A percentile compares a stretch with the other conserved stretches of the same genome.
phyloP scores from a whole-genome alignment of 1,140 invertebrate genomes.

The Bombus fervidus region DNA sequence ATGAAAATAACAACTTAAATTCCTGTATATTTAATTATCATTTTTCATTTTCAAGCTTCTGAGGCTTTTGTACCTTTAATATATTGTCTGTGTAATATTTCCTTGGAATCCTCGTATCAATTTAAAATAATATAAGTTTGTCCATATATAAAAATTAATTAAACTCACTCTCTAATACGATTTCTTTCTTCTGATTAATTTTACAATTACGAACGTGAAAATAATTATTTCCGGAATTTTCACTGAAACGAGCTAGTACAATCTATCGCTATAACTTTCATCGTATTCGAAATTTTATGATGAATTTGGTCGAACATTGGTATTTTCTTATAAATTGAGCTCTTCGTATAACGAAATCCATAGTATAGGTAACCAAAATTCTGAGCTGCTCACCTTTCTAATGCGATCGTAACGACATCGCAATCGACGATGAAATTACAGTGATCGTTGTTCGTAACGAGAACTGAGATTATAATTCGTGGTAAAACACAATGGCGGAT shows the following conservation, averaged over 20 bases:
- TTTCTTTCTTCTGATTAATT: too few species aligned
- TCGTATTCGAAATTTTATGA: neutral
- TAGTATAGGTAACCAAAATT: neutral
- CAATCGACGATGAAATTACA: conserved; percentile 50
- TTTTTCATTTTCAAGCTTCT: neutral
- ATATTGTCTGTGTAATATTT: neutral
- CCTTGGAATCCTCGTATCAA: neutral
- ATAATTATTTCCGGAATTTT: neutral
- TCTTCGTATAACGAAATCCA: too few species aligned
- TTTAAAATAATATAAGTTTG: neutral
- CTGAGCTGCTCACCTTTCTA: neutral
- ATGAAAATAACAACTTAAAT: neutral
- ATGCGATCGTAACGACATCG: neutral
- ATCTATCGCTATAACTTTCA: neutral
- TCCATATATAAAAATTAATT: too few species aligned
- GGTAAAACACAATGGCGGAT: conserved; percentile 62
- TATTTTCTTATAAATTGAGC: too few species aligned
- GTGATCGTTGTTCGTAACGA: conserved; percentile 37
- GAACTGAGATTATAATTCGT: conserved; percentile 29
- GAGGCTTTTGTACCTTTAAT: neutral
- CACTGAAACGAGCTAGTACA: neutral
- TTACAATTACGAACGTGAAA: too few species aligned
- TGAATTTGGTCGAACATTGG: neutral
- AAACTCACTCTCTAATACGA: too few species aligned
- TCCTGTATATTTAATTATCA: neutral